Percentiles rank a stretch among this genome's conserved stretches.
Conservation (phyloP, 2,113 vertebrate genomes). For the Cyanistes caeruleus region DNA sequence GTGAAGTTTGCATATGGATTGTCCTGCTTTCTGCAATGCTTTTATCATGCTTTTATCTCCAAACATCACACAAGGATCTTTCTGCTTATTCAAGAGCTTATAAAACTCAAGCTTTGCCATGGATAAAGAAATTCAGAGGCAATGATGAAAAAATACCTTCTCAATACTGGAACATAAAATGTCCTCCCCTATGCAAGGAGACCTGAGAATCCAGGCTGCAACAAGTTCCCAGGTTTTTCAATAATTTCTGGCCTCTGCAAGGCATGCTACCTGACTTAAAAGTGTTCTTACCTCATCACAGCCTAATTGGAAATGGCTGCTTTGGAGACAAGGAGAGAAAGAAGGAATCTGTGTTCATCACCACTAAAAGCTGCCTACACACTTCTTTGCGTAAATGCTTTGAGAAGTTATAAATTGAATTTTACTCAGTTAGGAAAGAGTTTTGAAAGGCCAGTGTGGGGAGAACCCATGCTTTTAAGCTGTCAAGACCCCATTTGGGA, state of each 20-base stretch:
- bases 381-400: background rate
- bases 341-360: background rate
- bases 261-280: background rate
- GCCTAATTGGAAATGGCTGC: background rate
- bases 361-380: background rate
- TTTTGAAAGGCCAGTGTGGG: rapidly evolving
- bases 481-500: background rate
- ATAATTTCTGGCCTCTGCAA: background rate
- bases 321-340: background rate
- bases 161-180: background rate
- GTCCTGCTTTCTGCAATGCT: background rate
- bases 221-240: background rate
- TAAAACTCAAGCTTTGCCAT: background rate
- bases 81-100: background rate
- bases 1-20: background rate
- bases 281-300: background rate
- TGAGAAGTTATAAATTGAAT: background rate
- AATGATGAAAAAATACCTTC: background rate
- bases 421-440: background rate
- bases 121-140: background rate
- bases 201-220: background rate
- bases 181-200: background rate
- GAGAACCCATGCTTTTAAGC: background rate
- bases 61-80: background rate
- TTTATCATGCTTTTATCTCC: background rate